Percentiles rank a stretch among this genome's conserved stretches.
Conservation (phyloP, 2,888 invertebrate species). For the Peribatodes rhomboidaria region DNA sequence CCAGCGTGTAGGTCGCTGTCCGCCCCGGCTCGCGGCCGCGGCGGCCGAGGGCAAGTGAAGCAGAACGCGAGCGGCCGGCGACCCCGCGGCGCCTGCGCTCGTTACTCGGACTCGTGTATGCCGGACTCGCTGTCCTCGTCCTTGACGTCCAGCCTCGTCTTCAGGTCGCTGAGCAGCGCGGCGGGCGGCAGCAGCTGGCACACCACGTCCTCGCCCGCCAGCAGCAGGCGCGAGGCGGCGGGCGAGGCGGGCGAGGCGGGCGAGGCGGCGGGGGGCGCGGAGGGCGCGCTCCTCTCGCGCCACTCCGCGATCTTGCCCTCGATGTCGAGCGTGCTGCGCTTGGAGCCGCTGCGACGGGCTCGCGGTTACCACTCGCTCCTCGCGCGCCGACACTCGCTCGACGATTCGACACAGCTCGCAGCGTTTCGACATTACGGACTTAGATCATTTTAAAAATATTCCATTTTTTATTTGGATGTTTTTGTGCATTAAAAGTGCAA, state of each 20-base stretch:
- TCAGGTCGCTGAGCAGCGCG: slow-evolving; percentile 78
- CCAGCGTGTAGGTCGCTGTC: no score
- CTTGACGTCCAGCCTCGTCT: slow-evolving; percentile 77
- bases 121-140: slow-evolving; percentile 83
- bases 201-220: slow-evolving; percentile 71
- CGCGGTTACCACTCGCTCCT: background rate
- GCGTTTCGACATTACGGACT: slow-evolving; percentile 2
- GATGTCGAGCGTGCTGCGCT: slow-evolving; percentile 84
- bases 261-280: slow-evolving; percentile 47
- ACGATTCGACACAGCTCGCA: background rate
- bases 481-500: no score
- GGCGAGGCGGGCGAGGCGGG: slow-evolving; percentile 42
- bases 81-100: no score
- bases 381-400: background rate
- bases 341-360: slow-evolving; percentile 69
- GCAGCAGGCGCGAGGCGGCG: slow-evolving; percentile 62
- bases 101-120: slow-evolving; percentile 81
- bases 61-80: no score
- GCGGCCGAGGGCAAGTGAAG: no score
- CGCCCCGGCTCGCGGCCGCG: no score
- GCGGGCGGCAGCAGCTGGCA: slow-evolving; percentile 69
- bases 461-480: no score
- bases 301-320: slow-evolving; percentile 83
- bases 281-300: slow-evolving; percentile 67
- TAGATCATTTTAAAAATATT: background rate